Conservation (phyloP, 1,140 invertebrate species). For the Meloidogyne floridensis region DNA sequence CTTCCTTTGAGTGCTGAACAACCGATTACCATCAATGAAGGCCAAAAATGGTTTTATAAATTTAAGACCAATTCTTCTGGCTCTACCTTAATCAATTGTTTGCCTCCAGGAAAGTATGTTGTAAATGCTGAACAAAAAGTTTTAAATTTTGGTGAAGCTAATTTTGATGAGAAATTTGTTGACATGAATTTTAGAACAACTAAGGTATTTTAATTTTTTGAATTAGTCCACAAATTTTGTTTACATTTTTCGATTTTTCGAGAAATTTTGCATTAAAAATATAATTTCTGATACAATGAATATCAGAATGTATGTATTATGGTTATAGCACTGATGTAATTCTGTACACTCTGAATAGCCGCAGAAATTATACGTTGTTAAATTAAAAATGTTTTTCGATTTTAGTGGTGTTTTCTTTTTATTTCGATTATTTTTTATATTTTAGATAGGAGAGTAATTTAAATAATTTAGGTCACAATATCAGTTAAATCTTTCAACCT, state of each 20-base stretch:
- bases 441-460: too few species aligned
- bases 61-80: constrained; percentile 76
- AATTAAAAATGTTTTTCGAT: too few species aligned
- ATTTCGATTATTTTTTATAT: too few species aligned
- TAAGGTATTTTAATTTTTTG: neutral
- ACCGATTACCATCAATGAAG: constrained; percentile 22
- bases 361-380: too few species aligned
- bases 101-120: constrained; percentile 33
- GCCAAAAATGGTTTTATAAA: constrained; percentile 75
- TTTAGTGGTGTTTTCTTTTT: too few species aligned
- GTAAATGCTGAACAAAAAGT: neutral
- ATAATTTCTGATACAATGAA: too few species aligned
- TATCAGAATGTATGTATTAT: too few species aligned
- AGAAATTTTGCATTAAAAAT: neutral
- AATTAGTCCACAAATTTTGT: neutral
- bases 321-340: too few species aligned
- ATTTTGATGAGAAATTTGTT: constrained; percentile 17
- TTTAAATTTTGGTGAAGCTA: neutral
- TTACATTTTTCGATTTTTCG: neutral
- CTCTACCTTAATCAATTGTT: constrained; percentile 32
- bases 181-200: neutral
- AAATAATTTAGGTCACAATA: neutral
- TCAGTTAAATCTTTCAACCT: neutral
- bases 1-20: constrained; percentile 46
- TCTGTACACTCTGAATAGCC: too few species aligned